Evolutionary conservation across 2,797 vertebrate genomes (phyloP), one percentile per base, ranked within the genome.

Genomic region (Pipistrellus kuhlii): DNA sequence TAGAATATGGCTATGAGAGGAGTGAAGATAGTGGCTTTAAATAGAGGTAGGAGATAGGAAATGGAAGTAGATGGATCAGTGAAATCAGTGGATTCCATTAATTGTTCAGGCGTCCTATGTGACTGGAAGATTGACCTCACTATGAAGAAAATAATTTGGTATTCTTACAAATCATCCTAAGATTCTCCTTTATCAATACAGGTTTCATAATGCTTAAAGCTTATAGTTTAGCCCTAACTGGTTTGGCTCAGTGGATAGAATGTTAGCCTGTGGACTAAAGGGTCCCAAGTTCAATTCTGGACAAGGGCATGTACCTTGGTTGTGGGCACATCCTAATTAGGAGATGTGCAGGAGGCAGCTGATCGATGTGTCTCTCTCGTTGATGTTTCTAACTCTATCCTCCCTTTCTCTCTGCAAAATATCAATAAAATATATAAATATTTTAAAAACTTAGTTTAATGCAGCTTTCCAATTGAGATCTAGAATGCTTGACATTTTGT

Each of bases 401-500:
- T 59, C 57, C 57, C 25, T 59, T 30, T 25, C 59, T 62, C 27
- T 30, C 27, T 30, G 59, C 27, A 62, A 30, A 62, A 62, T 25
- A 27, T 59, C 59, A 62, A 62, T 62, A 30, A 62, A 6, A 62
- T 30, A 62, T 30, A 62, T 27, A 62, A 14, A 57, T 23, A 6
- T 51, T 5, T 25, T 13, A 27, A 59, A 62, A 62, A 27, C 27
- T 62, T 30, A 62, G 18, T 75, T 85, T 77, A 73, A 75, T 55
- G 46, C 32, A 85, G 66, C 44, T 85, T 80, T 77, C 14, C 38
- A 30, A 62, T 48, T 91, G 41, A 83, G 55, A 88, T 72, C 62
- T 76, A 92, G 88, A 90, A 86, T 94, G 57, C 35, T 88, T 83
- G 23, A 75, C 18, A 51, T 90, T 94, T 89, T 85, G 25, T 80